Evolutionary conservation across 2,888 invertebrate species (phyloP).

Genomic region (Hedychridium roseum): DNA sequence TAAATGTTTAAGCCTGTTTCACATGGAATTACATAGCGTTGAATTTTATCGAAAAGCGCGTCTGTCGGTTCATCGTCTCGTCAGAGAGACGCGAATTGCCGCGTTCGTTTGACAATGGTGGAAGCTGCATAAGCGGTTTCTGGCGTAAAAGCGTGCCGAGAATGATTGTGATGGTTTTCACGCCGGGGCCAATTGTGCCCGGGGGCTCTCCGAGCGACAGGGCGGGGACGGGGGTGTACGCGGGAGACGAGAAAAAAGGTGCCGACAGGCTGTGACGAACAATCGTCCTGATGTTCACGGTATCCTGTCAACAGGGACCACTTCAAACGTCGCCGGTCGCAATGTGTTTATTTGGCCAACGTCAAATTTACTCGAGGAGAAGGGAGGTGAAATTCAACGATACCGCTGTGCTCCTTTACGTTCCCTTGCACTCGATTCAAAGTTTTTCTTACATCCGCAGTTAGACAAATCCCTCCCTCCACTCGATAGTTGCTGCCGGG

Average conservation of each 20-base stretch:
- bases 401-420: slow-evolving; percentile 14
- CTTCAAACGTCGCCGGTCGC: slow-evolving; percentile 60
- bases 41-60: neutral
- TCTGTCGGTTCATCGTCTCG: too few species aligned
- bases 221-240: slow-evolving; percentile 13
- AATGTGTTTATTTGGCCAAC: slow-evolving; percentile 63
- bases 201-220: neutral
- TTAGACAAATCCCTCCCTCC: slow-evolving; percentile 23
- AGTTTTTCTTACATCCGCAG: slow-evolving; percentile 24
- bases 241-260: slow-evolving; percentile 19
- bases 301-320: slow-evolving; percentile 48
- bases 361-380: slow-evolving; percentile 59
- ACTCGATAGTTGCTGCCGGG: slow-evolving; percentile 49
- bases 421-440: slow-evolving; percentile 14
- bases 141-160: slow-evolving; percentile 1
- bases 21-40: neutral
- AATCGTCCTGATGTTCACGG: slow-evolving; percentile 37
- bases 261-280: slow-evolving; percentile 32
- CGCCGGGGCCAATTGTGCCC: too few species aligned
- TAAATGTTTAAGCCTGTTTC: too few species aligned
- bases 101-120: slow-evolving; percentile 5
- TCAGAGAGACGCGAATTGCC: too few species aligned
- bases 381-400: slow-evolving; percentile 6
- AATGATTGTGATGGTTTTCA: slow-evolving; percentile 27
- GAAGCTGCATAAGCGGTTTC: slow-evolving; percentile 1